Evolutionary conservation across 2,888 invertebrate genomes (phyloP), one percentile per base, ranked within the genome.

Genomic region (Hemicrepidius hirtus): DNA sequence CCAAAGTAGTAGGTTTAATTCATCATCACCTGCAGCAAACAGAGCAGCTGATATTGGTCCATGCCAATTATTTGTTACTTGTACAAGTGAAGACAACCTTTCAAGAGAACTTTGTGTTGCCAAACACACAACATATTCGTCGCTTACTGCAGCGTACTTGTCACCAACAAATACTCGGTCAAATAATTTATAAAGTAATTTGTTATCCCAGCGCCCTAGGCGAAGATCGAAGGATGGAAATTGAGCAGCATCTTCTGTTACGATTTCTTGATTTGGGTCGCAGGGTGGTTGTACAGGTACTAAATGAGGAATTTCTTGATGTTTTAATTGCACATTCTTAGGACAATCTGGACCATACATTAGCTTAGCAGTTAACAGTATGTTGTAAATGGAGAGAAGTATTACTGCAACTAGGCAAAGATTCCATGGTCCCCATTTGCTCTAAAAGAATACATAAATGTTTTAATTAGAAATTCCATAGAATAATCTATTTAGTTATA

Each of bases 71-170:
- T 92, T 90, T 0, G 94, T 93, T 41, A 95, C 94, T 78, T 86
- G 92, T 0, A 94, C 90, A 16, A 97, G 84, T 44, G 95, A 95
- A 76, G 91, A 90, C 7, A 97, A 86, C 74, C 95, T 91, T 81
- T 97, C 97, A 60, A 97, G 88, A 0, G 96, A 96, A 79, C 93
- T 93, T 84, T 97, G 96, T 0, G 96, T 96, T 0, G 96, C 96
- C 70, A 97, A 85, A 79, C 94, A 94, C 12, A 94, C 92, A 16
- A 87, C 87, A 69, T 89, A 89, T 12, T 86, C 85, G n/a, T 88
- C 84, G 12, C 91, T 92, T 3, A 92, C 81, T 18, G 90, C 88
- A 0, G 88, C 85, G 80, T 91, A 95, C 73, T 89, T 87, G 3
- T 91, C 90, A 0, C 95, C 95, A 0, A 92, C 89, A 0, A 92